Percentiles rank a stretch among this genome's conserved stretches.
These are phyloP conservation scores for Venustoraphidia nigricollis DNA, from an alignment of 2,888 invertebrate genomes.

Conservation along the genomic window DNA sequence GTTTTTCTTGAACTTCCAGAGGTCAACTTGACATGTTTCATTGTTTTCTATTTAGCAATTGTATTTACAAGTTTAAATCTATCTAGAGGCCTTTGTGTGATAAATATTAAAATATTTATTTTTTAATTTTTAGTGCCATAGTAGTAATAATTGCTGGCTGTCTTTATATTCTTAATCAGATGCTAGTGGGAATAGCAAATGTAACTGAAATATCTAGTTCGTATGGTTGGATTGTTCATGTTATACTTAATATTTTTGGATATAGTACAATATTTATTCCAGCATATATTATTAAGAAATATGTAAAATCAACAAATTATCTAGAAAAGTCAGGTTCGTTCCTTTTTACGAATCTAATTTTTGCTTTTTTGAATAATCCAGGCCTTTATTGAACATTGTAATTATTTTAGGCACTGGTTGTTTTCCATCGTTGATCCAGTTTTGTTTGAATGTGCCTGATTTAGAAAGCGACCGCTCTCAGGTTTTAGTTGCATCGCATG, in stretches of 20 bases:
- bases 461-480: slow-evolving; percentile 24
- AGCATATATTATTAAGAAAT: slow-evolving; percentile 67
- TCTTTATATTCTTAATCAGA: too few relatives aligned
- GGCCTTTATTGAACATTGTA: slow-evolving; percentile 8
- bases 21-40: too few relatives aligned
- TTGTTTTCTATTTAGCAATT: too few relatives aligned
- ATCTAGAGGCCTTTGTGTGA: too few relatives aligned
- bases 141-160: too few relatives aligned
- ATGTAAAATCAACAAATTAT: slow-evolving; percentile 61
- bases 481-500: slow-evolving; percentile 18
- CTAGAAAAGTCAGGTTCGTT: slow-evolving; percentile 60
- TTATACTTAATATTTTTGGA: slow-evolving; percentile 68
- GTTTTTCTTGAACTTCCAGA: too few relatives aligned
- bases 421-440: slow-evolving; percentile 28
- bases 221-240: slow-evolving; percentile 60
- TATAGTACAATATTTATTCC: slow-evolving; percentile 82
- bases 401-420: slow-evolving; percentile 25
- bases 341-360: neutral
- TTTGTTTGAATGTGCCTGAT: slow-evolving; percentile 37
- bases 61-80: too few relatives aligned
- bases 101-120: too few relatives aligned
- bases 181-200: too few relatives aligned
- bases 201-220: too few relatives aligned
- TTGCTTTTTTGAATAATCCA: neutral
- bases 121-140: too few relatives aligned